Evolutionary conservation across 2,797 vertebrate species (phyloP).

Genomic region (Enteromius afrohamiltoni): DNA sequence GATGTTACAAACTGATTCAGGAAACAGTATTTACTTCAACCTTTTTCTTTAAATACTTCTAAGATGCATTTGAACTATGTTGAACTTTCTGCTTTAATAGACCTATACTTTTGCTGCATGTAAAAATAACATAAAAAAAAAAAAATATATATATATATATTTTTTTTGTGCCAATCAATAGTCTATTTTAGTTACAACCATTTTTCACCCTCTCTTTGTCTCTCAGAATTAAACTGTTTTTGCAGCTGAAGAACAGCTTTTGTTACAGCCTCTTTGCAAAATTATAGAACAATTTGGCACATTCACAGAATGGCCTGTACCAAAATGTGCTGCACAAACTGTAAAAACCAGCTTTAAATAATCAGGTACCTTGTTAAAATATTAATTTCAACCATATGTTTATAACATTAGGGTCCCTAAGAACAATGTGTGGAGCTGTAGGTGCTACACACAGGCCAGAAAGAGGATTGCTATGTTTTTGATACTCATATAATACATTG

Average conservation of each 20-base stretch:
- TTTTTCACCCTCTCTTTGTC: neutral
- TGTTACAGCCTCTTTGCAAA: neutral
- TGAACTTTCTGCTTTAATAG: neutral
- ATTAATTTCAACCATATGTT: neutral
- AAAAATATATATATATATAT: neutral
- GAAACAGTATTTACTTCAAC: neutral
- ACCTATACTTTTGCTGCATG: neutral
- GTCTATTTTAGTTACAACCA: neutral
- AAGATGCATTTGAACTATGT: neutral
- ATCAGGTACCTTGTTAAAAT: neutral
- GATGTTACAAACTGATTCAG: neutral
- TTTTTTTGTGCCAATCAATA: neutral
- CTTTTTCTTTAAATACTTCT: neutral
- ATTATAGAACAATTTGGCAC: neutral
- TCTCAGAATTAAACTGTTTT: neutral
- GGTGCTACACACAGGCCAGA: neutral
- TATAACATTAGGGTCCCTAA: neutral
- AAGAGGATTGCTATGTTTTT: neutral
- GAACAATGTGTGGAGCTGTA: neutral
- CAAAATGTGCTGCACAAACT: slow-evolving; percentile 1
- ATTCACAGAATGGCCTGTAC: neutral
- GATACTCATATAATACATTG: too few relatives aligned
- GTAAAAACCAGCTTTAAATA: neutral
- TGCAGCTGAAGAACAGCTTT: neutral
- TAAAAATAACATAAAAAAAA: neutral